These are phyloP conservation scores for Andrena flavipes DNA, from an alignment of 2,888 invertebrate genomes.

Conservation along the genomic window DNA sequence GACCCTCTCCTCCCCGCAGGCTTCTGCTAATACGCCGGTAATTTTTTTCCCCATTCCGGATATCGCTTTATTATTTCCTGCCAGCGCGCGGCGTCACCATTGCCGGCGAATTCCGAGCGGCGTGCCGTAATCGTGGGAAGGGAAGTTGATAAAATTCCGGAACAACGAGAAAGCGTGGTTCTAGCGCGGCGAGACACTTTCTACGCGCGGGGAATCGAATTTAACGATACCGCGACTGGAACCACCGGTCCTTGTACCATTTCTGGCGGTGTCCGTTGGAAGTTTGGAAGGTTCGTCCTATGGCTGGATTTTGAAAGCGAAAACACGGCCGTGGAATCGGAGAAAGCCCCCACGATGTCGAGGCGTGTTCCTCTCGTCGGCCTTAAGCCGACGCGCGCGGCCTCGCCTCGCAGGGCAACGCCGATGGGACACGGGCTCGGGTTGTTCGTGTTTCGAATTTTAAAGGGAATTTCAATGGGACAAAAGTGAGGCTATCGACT, in stretches of 20 bases:
- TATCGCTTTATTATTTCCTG: constrained; percentile 79
- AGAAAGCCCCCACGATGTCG: constrained; percentile 29
- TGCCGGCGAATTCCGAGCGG: constrained; percentile 38
- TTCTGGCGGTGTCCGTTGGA: background rate
- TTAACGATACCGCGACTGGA: background rate
- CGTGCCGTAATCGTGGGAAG: constrained; percentile 45
- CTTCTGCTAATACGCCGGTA: constrained; percentile 72
- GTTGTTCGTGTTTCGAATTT: constrained; percentile 58
- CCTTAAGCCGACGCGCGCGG: background rate
- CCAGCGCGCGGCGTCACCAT: constrained; percentile 46
- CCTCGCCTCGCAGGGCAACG: constrained; percentile 18
- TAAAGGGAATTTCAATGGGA: constrained; percentile 51
- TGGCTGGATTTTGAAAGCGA: constrained; percentile 42
- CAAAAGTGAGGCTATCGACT: constrained; percentile 78
- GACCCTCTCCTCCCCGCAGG: constrained; percentile 50
- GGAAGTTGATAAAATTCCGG: constrained; percentile 54
- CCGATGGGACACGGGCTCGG: constrained; percentile 20
- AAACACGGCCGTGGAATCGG: constrained; percentile 25
- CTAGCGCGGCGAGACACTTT: constrained; percentile 9
- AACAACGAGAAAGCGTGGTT: constrained; percentile 1
- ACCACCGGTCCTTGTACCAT: background rate
- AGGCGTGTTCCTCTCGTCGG: background rate
- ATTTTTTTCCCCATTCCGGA: constrained; percentile 77
- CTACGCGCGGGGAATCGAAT: constrained; percentile 1
- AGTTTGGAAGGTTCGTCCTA: background rate